Evolutionary conservation across 2,797 vertebrate genomes (phyloP).

Genomic region (Argentina silus): DNA sequence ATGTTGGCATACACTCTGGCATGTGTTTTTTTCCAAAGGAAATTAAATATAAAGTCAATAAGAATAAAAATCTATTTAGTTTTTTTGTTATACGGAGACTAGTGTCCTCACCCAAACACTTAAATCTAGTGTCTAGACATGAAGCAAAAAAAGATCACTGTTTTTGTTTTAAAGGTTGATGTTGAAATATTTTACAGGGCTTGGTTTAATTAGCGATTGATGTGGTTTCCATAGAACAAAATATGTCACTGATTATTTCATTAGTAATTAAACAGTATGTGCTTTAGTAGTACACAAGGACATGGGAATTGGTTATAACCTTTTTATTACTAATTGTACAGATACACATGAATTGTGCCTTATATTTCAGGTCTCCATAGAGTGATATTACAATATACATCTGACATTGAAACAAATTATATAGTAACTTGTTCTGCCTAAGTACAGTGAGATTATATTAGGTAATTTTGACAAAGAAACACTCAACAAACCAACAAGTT

Average conservation of each 20-base stretch:
- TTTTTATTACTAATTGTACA: constrained; percentile 39
- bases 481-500: constrained; percentile 9
- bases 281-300: constrained; percentile 9
- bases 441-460: constrained; percentile 4
- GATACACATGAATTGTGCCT: constrained; percentile 38
- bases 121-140: background rate
- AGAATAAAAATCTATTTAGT: background rate
- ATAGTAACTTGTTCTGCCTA: background rate
- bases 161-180: background rate
- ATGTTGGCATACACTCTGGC: background rate
- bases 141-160: background rate
- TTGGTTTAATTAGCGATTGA: background rate
- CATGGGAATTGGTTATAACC: background rate
- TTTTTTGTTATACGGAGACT: background rate
- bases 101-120: background rate
- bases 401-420: background rate
- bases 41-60: background rate
- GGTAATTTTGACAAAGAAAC: constrained; percentile 16
- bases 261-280: background rate
- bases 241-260: too few relatives aligned
- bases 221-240: too few relatives aligned
- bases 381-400: constrained; percentile 19
- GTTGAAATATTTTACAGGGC: background rate
- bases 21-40: background rate
- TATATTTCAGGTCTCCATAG: constrained; percentile 36